phyloP scores from a whole-genome alignment of 2,797 vertebrate genomes.

The Acipenser ruthenus region DNA sequence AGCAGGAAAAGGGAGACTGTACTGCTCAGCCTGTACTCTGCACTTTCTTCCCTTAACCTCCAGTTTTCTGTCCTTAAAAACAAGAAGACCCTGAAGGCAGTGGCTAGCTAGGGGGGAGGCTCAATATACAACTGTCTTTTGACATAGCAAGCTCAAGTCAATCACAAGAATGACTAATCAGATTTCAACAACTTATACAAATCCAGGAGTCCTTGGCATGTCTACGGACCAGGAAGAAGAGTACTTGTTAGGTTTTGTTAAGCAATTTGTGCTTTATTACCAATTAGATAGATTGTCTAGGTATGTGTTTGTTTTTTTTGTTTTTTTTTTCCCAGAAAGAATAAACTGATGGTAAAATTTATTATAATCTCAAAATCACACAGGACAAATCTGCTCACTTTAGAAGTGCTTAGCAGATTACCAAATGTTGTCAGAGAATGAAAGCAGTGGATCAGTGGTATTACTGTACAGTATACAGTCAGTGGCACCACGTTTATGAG shows the following conservation, averaged over 20 bases:
- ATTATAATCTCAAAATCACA: slow-evolving; percentile 53
- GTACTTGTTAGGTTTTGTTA: no score
- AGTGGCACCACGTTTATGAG: not conserved
- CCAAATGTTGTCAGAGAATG: not conserved
- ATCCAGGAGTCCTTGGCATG: no score
- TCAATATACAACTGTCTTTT: no score
- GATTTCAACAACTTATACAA: no score
- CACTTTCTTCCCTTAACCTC: slow-evolving; percentile 1
- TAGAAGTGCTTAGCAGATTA: not conserved
- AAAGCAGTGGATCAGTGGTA: not conserved
- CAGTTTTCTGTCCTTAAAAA: slow-evolving; percentile 35
- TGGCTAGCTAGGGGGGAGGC: not conserved
- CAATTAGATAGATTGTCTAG: slow-evolving; percentile 53
- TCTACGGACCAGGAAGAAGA: no score
- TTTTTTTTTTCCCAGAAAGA: slow-evolving; percentile 50
- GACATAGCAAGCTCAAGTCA: no score
- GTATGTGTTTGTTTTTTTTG: slow-evolving; percentile 48
- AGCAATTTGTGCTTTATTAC: slow-evolving; percentile 24
- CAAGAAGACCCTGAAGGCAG: slow-evolving; percentile 36
- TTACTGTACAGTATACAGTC: not conserved
- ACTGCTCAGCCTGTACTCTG: not conserved
- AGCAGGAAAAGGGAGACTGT: not conserved
- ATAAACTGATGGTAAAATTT: slow-evolving; percentile 69
- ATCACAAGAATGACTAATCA: no score
- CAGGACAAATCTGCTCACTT: slow-evolving; percentile 43